A percentile compares a stretch with the other conserved stretches of the same genome.
Conservation (phyloP, 2,797 vertebrate species). For the Parauchenoglanis ngamensis region DNA sequence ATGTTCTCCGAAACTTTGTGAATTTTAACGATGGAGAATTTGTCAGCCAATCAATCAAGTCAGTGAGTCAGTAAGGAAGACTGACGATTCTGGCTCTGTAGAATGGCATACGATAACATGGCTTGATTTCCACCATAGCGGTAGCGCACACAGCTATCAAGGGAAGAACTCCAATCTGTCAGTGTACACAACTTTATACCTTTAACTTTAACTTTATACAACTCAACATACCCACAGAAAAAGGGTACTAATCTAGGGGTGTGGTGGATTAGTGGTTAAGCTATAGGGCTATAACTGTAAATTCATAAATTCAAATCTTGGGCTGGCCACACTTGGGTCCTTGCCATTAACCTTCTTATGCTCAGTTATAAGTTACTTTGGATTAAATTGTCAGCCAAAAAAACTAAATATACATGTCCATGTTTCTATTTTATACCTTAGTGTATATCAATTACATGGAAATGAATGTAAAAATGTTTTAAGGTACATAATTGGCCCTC, state of each 20-base stretch:
- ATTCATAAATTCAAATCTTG: background rate
- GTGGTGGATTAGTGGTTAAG: background rate
- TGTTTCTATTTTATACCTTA: background rate
- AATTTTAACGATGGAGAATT: background rate
- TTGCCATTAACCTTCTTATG: background rate
- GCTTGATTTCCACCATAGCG: background rate
- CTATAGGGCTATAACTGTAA: background rate
- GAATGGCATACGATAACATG: conserved; percentile 3
- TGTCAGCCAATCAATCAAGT: background rate
- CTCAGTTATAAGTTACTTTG: background rate
- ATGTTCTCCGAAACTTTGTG: background rate
- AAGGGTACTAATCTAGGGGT: background rate
- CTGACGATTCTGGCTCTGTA: background rate
- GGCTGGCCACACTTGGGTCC: background rate
- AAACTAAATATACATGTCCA: background rate
- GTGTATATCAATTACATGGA: background rate
- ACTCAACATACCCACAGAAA: background rate
- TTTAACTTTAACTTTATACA: too few relatives aligned
- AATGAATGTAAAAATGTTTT: background rate
- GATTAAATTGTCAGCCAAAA: background rate
- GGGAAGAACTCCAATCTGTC: background rate
- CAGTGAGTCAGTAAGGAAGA: conserved; percentile 20
- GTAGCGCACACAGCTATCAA: background rate
- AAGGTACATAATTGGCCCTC: background rate
- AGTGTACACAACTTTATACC: background rate